Evolutionary conservation across 2,888 invertebrate species (phyloP).

Genomic region (Pseudolycoriella hygida): DNA sequence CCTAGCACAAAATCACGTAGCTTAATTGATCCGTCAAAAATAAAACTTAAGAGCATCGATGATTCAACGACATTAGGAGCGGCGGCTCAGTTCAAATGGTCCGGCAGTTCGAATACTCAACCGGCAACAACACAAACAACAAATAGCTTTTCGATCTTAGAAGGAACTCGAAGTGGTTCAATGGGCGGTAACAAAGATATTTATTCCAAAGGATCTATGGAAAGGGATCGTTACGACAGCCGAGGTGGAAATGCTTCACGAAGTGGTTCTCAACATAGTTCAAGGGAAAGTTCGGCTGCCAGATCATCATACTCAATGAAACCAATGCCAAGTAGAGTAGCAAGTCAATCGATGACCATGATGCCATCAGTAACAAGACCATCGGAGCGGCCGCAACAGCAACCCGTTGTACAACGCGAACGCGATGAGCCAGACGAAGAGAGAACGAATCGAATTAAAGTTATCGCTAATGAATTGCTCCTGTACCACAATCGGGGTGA

Average conservation of each 20-base stretch:
- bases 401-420: background rate
- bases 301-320: slow-evolving; percentile 15
- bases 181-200: slow-evolving; percentile 13
- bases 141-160: slow-evolving; percentile 12
- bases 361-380: no score
- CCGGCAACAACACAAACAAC: slow-evolving; percentile 19
- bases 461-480: background rate
- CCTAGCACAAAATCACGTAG: background rate
- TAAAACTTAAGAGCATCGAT: slow-evolving; percentile 7
- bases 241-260: slow-evolving; percentile 33
- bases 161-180: no score
- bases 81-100: slow-evolving; percentile 3
- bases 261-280: slow-evolving; percentile 39
- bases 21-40: slow-evolving; percentile 9
- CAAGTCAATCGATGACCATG: background rate
- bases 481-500: background rate
- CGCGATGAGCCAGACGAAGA: background rate
- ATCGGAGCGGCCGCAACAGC: no score
- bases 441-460: background rate
- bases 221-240: slow-evolving; percentile 21
- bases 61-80: slow-evolving; percentile 1
- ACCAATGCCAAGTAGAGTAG: background rate
- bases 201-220: slow-evolving; percentile 24
- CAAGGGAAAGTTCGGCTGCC: slow-evolving; percentile 28
- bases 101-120: background rate